Evolutionary conservation across 2,888 invertebrate genomes (phyloP).

Genomic region (Callosobruchus maculatus): DNA sequence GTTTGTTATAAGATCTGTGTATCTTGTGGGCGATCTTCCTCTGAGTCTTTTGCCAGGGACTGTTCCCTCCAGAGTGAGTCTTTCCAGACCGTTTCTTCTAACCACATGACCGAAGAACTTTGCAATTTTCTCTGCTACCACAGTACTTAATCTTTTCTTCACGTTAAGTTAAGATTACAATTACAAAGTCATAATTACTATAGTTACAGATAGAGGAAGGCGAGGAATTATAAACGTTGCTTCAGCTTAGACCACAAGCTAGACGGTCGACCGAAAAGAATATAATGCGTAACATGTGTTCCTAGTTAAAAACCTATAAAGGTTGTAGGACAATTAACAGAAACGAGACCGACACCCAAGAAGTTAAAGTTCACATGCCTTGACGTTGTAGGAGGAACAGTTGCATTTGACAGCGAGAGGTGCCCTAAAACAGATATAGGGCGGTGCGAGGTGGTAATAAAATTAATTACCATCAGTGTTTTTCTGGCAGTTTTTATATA

Average conservation of each 20-base stretch:
- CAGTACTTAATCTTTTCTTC: too few species aligned
- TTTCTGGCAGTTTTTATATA: neutral
- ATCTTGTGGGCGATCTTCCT: too few species aligned
- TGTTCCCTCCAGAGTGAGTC: too few species aligned
- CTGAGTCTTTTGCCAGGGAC: too few species aligned
- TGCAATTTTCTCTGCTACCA: too few species aligned
- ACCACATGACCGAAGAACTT: too few species aligned
- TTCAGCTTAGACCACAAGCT: too few species aligned
- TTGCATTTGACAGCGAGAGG: neutral
- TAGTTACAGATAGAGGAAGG: too few species aligned
- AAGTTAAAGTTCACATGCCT: constrained; percentile 14
- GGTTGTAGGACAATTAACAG: constrained; percentile 27
- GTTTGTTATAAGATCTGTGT: too few species aligned
- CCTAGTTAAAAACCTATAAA: constrained; percentile 38
- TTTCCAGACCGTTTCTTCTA: too few species aligned
- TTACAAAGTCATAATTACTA: too few species aligned
- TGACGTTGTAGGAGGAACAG: neutral
- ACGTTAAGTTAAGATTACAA: too few species aligned
- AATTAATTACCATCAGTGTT: neutral
- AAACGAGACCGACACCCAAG: neutral
- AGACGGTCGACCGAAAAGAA: neutral
- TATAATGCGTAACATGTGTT: constrained; percentile 30
- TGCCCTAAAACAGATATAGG: neutral
- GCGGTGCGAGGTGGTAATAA: neutral
- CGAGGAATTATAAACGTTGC: neutral